These are phyloP conservation scores for Neotoxoptera formosana DNA, from an alignment of 1,140 invertebrate species.

Conservation along the genomic window DNA sequence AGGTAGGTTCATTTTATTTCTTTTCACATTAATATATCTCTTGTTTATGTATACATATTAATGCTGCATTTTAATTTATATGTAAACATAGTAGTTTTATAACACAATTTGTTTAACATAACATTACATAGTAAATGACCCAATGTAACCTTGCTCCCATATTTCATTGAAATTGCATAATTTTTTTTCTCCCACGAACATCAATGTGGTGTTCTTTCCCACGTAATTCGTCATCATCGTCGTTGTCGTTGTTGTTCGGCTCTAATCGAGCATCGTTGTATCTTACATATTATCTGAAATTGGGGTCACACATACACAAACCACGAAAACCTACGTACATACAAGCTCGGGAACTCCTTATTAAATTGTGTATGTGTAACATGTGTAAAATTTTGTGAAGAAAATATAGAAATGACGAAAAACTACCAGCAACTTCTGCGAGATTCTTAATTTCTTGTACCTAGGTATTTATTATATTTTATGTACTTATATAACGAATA, in stretches of 20 bases:
- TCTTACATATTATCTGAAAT: not conserved
- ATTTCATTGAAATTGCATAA: conserved; percentile 53
- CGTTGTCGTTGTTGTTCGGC: not conserved
- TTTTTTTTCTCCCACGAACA: conserved; percentile 38
- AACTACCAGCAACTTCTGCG: not conserved
- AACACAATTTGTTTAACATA: not conserved
- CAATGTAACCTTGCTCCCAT: conserved; percentile 40
- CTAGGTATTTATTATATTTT: not conserved
- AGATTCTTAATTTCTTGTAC: not conserved
- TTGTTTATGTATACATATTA: not conserved
- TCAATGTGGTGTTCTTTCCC: conserved; percentile 21
- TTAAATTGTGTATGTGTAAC: not conserved
- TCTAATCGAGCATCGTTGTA: not conserved
- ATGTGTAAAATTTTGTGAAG: not conserved
- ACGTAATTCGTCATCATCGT: conserved; percentile 24
- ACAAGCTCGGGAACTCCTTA: not conserved
- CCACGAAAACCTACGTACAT: not conserved
- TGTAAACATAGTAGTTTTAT: conserved; percentile 15
- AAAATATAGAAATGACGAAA: not conserved
- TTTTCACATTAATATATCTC: not conserved
- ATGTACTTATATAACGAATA: not conserved
- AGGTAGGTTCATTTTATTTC: not conserved
- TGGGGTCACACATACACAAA: not conserved
- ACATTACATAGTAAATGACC: not conserved
- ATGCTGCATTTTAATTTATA: not conserved